phyloP scores from a whole-genome alignment of 1,140 invertebrate genomes.

The Eurosta solidaginis region DNA sequence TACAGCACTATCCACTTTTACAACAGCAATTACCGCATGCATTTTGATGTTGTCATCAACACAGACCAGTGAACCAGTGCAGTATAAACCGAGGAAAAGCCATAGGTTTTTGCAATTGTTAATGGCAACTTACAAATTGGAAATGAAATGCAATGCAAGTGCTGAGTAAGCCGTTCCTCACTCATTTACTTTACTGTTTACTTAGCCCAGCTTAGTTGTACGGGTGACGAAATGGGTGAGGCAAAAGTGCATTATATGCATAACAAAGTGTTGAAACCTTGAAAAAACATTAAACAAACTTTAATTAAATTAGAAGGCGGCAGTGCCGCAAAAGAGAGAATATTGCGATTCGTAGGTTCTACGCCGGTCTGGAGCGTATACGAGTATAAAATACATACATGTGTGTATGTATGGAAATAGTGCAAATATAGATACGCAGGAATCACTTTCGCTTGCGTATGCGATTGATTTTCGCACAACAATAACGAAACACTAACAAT shows the following conservation, averaged over 20 bases:
- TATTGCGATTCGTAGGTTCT: not conserved
- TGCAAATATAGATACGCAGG: not conserved
- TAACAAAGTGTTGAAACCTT: not conserved
- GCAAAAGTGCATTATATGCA: too few relatives aligned
- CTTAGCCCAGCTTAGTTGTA: not conserved
- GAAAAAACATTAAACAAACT: slow-evolving; percentile 27
- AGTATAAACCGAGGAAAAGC: not conserved
- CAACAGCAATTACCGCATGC: not conserved
- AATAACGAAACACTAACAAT: not conserved
- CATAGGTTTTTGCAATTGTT: not conserved
- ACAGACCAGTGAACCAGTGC: not conserved
- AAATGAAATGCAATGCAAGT: slow-evolving; percentile 11
- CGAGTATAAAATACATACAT: not conserved
- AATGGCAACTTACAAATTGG: not conserved
- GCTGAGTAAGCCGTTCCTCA: slow-evolving; percentile 2
- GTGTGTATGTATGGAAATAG: not conserved
- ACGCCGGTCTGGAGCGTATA: not conserved
- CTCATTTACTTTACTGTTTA: too few relatives aligned
- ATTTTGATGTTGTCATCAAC: not conserved
- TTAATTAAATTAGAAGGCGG: slow-evolving; percentile 26
- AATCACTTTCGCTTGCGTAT: slow-evolving; percentile 25
- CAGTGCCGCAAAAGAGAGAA: not conserved
- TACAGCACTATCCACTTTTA: not conserved
- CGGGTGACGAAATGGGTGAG: not conserved
- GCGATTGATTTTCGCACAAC: not conserved